phyloP scores from a whole-genome alignment of 1,140 invertebrate species.

The Saccostrea echinata region DNA sequence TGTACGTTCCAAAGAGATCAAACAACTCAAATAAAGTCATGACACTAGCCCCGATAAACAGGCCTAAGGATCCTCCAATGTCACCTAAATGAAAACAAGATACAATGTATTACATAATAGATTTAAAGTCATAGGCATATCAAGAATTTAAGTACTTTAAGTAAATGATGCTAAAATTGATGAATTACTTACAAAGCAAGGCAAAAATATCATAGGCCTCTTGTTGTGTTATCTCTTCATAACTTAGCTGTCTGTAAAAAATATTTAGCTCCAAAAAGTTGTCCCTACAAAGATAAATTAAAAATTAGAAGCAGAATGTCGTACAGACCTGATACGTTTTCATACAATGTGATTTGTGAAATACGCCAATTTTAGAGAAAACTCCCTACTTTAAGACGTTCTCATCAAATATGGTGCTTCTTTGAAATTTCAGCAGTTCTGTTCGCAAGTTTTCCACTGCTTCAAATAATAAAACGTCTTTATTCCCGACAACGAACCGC shows the following conservation, averaged over 20 bases:
- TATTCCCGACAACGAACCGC: slow-evolving; percentile 57
- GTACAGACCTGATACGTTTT: neutral
- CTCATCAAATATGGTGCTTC: slow-evolving; percentile 52
- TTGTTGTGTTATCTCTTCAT: slow-evolving; percentile 68
- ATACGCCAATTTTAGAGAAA: neutral
- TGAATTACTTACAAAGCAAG: slow-evolving; percentile 65
- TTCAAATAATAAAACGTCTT: slow-evolving; percentile 60
- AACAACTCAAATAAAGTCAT: slow-evolving; percentile 69
- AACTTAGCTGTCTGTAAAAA: slow-evolving; percentile 67
- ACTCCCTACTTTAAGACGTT: slow-evolving; percentile 62
- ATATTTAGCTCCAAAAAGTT: slow-evolving; percentile 68
- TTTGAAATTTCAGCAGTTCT: slow-evolving; percentile 52
- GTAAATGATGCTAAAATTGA: neutral
- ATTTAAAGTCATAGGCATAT: neutral
- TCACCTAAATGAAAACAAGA: slow-evolving; percentile 64
- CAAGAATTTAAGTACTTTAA: neutral
- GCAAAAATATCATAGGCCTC: slow-evolving; percentile 66
- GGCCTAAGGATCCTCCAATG: slow-evolving; percentile 73
- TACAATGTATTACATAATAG: neutral
- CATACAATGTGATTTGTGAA: neutral
- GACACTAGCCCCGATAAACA: slow-evolving; percentile 73
- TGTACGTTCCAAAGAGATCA: slow-evolving; percentile 64
- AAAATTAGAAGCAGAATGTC: neutral
- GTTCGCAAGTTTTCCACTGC: slow-evolving; percentile 54
- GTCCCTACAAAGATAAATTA: slow-evolving; percentile 58